phyloP scores from a whole-genome alignment of 2,113 vertebrate genomes.

The Peromyscus maniculatus region DNA sequence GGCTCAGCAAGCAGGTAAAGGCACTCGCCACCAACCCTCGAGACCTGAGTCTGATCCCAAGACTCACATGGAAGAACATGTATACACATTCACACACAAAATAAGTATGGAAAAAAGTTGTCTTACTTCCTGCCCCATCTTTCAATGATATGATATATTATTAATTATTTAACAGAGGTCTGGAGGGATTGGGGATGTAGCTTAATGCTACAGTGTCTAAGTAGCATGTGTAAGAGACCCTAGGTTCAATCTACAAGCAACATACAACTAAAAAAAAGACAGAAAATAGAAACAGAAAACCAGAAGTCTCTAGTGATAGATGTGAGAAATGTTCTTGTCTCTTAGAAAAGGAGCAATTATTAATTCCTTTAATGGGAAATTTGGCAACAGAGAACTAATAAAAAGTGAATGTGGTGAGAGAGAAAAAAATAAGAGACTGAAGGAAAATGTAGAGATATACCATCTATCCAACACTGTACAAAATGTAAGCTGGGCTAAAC shows the following conservation, averaged over 20 bases:
- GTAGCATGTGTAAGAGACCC: not conserved
- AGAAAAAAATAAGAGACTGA: constrained; percentile 19
- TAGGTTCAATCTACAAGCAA: not conserved
- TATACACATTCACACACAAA: not conserved
- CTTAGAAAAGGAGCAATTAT: not conserved
- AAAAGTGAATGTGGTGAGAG: not conserved
- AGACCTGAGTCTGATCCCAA: not conserved
- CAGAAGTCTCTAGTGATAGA: not conserved
- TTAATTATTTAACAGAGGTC: not conserved
- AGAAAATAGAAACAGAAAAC: not conserved
- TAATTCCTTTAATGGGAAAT: not conserved
- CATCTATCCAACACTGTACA: not conserved
- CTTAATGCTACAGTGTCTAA: not conserved
- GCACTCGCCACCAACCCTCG: not conserved
- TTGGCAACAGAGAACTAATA: not conserved
- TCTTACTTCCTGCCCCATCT: not conserved
- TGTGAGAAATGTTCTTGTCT: not conserved
- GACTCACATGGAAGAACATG: not conserved
- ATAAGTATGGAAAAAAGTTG: not conserved
- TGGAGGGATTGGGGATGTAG: not conserved
- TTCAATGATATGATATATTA: not conserved
- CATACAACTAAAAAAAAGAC: not conserved
- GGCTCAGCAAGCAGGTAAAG: not conserved
- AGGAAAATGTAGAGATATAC: too few relatives aligned
- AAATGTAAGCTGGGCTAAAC: not conserved